A percentile compares a stretch with the other conserved stretches of the same genome.
These are phyloP conservation scores for Drosophila vallismaia DNA, from an alignment of 2,888 invertebrate species.

Conservation along the genomic window DNA sequence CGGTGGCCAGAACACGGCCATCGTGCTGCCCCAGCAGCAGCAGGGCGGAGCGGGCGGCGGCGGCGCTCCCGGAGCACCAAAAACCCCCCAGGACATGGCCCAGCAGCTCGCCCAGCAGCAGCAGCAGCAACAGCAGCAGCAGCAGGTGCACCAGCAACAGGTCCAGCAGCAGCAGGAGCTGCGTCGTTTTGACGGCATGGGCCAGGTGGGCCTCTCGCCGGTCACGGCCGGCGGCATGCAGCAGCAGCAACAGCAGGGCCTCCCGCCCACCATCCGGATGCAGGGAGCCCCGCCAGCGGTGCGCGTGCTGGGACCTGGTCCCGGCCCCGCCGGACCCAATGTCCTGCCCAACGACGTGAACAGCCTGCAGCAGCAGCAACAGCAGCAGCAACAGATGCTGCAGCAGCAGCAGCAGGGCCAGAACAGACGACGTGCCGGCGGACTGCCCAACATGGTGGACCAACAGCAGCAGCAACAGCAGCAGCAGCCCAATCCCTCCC, in stretches of 20 bases:
- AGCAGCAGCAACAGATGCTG: conserved; percentile 60
- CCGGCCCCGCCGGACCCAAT: conserved; percentile 51
- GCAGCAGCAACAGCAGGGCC: conserved; percentile 72
- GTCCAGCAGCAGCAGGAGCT: conserved; percentile 79
- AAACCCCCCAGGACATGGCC: conserved; percentile 73
- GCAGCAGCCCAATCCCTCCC: conserved; percentile 69
- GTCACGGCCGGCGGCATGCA: conserved; percentile 49
- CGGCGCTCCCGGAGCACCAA: conserved; percentile 52
- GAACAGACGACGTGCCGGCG: conserved; percentile 66
- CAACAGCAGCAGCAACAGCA: conserved; percentile 54
- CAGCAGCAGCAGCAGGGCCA: conserved; percentile 69
- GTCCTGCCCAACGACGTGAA: conserved; percentile 59
- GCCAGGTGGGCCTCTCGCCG: conserved; percentile 59
- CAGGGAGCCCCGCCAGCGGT: conserved; percentile 77
- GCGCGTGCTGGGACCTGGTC: conserved; percentile 63
- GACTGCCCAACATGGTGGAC: conserved; percentile 64
- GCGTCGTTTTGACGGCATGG: conserved; percentile 80
- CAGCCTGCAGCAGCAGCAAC: conserved; percentile 64
- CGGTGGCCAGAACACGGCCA: conserved; percentile 62
- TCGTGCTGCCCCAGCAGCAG: conserved; percentile 71
- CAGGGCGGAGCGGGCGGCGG: conserved; percentile 33
- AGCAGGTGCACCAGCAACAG: conserved; percentile 52
- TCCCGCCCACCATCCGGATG: conserved; percentile 81
- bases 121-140: conserved; percentile 50
- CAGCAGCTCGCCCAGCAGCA: conserved; percentile 70